A percentile compares a stretch with the other conserved stretches of the same genome.
phyloP scores from a whole-genome alignment of 2,797 vertebrate species.

The Perodicticus potto region DNA sequence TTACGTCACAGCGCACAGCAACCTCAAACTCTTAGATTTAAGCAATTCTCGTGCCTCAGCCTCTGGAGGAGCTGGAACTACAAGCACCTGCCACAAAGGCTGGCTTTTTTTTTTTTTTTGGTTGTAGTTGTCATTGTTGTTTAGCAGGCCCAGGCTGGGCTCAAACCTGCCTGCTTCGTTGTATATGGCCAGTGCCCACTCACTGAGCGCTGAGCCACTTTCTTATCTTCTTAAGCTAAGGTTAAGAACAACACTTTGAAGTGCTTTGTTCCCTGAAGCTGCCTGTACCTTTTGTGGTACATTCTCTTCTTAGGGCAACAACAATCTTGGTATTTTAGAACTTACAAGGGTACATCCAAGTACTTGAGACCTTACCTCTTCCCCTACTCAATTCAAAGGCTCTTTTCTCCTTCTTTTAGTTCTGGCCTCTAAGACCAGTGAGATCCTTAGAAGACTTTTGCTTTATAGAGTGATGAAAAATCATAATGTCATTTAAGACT shows the following conservation, averaged over 20 bases:
- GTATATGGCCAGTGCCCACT: too few species aligned
- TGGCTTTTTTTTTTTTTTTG: too few species aligned
- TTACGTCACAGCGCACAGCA: too few species aligned
- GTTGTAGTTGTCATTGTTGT: too few species aligned
- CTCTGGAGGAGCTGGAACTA: too few species aligned
- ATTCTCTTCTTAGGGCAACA: slow-evolving; percentile 9
- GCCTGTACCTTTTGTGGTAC: slow-evolving; percentile 13
- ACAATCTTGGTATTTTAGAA: slow-evolving; percentile 21
- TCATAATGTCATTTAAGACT: background rate
- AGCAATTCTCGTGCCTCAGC: too few species aligned
- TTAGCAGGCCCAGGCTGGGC: too few species aligned
- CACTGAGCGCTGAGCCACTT: too few species aligned
- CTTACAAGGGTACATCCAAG: background rate
- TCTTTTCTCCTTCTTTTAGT: background rate
- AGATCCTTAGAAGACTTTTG: background rate
- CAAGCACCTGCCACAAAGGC: too few species aligned
- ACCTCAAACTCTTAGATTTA: too few species aligned
- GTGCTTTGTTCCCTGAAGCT: slow-evolving; percentile 11
- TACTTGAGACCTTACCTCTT: background rate
- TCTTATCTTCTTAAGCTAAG: slow-evolving; percentile 20
- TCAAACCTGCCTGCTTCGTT: too few species aligned
- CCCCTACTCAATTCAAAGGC: background rate
- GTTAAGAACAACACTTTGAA: background rate
- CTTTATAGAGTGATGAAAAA: slow-evolving; percentile 25
- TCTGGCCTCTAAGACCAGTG: background rate